Percentiles rank a stretch among this genome's conserved stretches.
These are phyloP conservation scores for Rambutsinella grinnellia DNA, from an alignment of 2,888 invertebrate genomes.

Conservation along the genomic window DNA sequence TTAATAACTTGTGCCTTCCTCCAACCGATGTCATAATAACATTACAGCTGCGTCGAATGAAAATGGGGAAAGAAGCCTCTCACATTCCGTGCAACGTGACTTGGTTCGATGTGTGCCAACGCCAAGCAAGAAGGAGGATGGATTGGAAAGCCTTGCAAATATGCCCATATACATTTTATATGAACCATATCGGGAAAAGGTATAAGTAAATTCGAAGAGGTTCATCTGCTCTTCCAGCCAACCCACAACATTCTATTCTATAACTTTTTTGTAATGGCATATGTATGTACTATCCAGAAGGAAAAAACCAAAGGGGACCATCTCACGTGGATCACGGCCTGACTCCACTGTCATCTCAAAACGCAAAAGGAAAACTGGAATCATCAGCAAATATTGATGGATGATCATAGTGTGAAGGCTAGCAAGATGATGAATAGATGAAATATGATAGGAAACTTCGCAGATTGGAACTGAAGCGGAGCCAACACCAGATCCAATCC, in stretches of 20 bases:
- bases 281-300: not conserved
- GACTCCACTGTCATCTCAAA: not conserved
- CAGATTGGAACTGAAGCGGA: not conserved
- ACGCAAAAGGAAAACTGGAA: not conserved
- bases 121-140: no score
- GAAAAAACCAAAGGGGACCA: no score
- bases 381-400: not conserved
- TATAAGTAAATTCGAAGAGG: not conserved
- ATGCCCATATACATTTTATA: no score
- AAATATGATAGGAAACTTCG: no score
- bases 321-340: slow-evolving; percentile 36
- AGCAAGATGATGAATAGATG: not conserved
- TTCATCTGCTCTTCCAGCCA: slow-evolving; percentile 5
- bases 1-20: no score
- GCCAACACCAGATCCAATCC: not conserved
- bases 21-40: no score
- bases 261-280: not conserved
- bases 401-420: not conserved
- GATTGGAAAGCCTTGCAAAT: no score
- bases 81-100: slow-evolving; percentile 60
- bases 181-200: slow-evolving; percentile 12
- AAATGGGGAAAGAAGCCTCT: slow-evolving; percentile 13
- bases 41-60: no score
- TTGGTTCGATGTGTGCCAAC: no score
- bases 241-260: slow-evolving; percentile 3